A percentile compares a stretch with the other conserved stretches of the same genome.
Evolutionary conservation across 1,140 invertebrate genomes (phyloP).

Genomic region (Philaenus spumarius): DNA sequence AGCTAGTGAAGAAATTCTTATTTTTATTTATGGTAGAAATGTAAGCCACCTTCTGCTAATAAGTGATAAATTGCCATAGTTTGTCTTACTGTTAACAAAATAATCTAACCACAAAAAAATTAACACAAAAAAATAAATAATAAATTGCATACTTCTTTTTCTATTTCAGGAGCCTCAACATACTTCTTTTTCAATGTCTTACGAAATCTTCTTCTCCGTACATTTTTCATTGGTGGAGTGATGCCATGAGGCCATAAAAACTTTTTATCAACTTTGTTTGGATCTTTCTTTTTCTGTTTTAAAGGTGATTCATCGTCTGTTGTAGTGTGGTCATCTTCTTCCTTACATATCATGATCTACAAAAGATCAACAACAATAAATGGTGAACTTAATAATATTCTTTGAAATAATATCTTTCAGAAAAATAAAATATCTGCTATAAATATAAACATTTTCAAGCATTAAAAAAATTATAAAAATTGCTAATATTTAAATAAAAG

Average conservation of each 20-base stretch:
- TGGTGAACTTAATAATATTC: no score
- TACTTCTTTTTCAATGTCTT: slow-evolving; percentile 96
- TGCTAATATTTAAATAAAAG: no score
- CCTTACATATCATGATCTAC: slow-evolving; percentile 75
- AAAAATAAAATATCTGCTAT: no score
- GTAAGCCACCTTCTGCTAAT: no score
- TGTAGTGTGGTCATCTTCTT: slow-evolving; percentile 69
- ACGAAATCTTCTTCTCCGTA: slow-evolving; percentile 83
- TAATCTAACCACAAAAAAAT: no score
- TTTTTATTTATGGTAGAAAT: no score
- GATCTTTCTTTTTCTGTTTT: slow-evolving; percentile 85
- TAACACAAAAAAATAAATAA: not conserved
- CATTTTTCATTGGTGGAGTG: slow-evolving; percentile 92
- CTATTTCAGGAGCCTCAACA: slow-evolving; percentile 94
- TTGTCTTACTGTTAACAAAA: no score
- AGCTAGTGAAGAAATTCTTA: no score
- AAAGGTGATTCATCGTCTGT: slow-evolving; percentile 74
- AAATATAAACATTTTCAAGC: no score
- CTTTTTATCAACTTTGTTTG: slow-evolving; percentile 90
- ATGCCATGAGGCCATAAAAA: slow-evolving; percentile 91
- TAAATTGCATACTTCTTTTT: slow-evolving; percentile 70
- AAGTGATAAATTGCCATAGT: no score
- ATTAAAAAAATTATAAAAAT: no score
- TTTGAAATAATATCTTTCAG: no score
- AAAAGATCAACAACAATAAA: slow-evolving; percentile 5